These are phyloP conservation scores for Diogma glabrata DNA, from an alignment of 2,888 invertebrate genomes.

Conservation along the genomic window DNA sequence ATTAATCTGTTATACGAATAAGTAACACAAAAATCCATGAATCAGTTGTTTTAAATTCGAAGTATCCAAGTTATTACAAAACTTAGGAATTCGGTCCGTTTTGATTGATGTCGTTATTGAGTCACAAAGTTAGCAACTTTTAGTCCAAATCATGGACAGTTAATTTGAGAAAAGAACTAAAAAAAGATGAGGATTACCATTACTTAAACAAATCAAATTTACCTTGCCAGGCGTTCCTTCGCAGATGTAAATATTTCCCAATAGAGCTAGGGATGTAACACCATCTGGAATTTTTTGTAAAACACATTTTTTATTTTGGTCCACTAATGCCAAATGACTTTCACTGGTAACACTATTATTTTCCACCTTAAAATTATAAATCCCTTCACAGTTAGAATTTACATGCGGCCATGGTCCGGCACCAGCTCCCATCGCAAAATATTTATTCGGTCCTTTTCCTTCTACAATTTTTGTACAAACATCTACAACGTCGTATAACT, in stretches of 20 bases:
- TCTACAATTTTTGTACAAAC: slow-evolving; percentile 42
- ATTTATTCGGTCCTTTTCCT: slow-evolving; percentile 35
- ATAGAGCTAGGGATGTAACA: slow-evolving; percentile 66
- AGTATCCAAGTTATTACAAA: too few relatives aligned
- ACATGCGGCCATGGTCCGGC: slow-evolving; percentile 79
- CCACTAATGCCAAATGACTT: slow-evolving; percentile 60
- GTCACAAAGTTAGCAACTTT: too few relatives aligned
- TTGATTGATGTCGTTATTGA: too few relatives aligned
- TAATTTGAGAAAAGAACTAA: too few relatives aligned
- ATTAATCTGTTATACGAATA: too few relatives aligned
- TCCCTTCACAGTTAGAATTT: slow-evolving; percentile 80
- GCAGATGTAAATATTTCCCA: slow-evolving; percentile 67
- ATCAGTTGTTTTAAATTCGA: too few relatives aligned
- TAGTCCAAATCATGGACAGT: too few relatives aligned
- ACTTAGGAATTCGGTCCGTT: too few relatives aligned
- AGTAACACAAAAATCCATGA: too few relatives aligned
- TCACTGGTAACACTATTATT: slow-evolving; percentile 50
- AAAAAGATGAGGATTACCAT: neutral
- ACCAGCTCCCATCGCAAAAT: slow-evolving; percentile 76
- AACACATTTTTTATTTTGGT: slow-evolving; percentile 45
- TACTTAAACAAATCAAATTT: neutral
- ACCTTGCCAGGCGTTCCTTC: slow-evolving; percentile 64
- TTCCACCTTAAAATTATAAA: slow-evolving; percentile 57
- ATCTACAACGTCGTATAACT: slow-evolving; percentile 60
- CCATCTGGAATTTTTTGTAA: slow-evolving; percentile 49